Percentiles rank a stretch among this genome's conserved stretches.
These are phyloP conservation scores for Syritta pipiens DNA, from an alignment of 2,888 invertebrate genomes.

Conservation along the genomic window DNA sequence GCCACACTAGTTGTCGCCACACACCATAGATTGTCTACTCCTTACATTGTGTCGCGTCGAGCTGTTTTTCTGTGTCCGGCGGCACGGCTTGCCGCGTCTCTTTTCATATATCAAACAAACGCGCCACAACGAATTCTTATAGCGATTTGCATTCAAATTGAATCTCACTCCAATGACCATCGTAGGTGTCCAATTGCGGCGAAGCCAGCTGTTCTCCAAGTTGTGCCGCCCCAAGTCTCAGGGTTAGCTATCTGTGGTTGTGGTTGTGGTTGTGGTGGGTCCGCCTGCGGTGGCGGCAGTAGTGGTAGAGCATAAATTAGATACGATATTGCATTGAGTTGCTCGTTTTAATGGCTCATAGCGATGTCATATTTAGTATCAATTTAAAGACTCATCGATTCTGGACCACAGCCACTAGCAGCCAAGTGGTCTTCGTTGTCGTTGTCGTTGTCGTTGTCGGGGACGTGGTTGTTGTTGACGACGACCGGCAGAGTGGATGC, in stretches of 20 bases:
- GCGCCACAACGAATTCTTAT: constrained; percentile 31
- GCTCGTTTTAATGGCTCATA: constrained; percentile 59
- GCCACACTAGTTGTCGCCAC: constrained; percentile 20
- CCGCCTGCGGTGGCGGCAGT: neutral
- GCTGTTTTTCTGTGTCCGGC: too few relatives aligned
- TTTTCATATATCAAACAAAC: constrained; percentile 32
- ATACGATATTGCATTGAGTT: constrained; percentile 45
- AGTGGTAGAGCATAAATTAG: constrained; percentile 54
- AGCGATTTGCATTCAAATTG: constrained; percentile 59
- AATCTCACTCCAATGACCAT: constrained; percentile 47
- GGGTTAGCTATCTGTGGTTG: neutral
- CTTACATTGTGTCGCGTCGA: constrained; percentile 14
- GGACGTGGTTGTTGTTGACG: neutral
- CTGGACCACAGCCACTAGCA: constrained; percentile 46
- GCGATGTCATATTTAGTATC: constrained; percentile 67
- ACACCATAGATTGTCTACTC: too few relatives aligned
- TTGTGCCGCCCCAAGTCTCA: constrained; percentile 17
- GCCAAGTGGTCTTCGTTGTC: constrained; percentile 26
- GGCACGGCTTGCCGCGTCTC: too few relatives aligned
- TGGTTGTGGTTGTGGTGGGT: constrained; percentile 1
- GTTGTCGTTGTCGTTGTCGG: constrained; percentile 1
- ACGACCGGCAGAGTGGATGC: neutral
- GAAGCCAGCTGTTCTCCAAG: constrained; percentile 56
- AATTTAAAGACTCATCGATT: constrained; percentile 67
- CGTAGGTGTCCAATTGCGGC: constrained; percentile 58